These are phyloP conservation scores for Benthosema pterotum DNA, from an alignment of 2,797 vertebrate species.

Conservation along the genomic window DNA sequence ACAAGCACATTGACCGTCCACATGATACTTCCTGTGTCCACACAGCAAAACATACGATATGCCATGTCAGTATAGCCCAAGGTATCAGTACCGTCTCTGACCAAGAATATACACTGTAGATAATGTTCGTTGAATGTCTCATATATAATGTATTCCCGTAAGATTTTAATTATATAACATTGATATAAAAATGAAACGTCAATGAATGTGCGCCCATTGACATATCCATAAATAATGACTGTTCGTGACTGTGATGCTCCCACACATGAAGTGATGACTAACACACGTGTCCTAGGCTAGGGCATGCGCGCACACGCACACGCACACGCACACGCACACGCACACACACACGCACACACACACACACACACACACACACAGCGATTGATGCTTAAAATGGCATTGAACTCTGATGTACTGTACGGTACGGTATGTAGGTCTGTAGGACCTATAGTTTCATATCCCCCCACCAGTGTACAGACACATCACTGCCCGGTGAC, in stretches of 20 bases:
- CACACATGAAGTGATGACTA: slow-evolving; percentile 5
- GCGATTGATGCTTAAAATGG: no score
- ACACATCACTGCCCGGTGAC: slow-evolving; percentile 5
- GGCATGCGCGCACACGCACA: slow-evolving; percentile 7
- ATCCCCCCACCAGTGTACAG: not conserved
- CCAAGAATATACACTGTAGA: slow-evolving; percentile 1
- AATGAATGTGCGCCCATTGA: not conserved
- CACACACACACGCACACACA: slow-evolving; percentile 12
- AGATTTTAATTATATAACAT: no score
- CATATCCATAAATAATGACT: slow-evolving; percentile 7
- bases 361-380: not conserved
- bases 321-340: slow-evolving; percentile 7
- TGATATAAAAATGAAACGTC: no score
- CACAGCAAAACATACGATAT: not conserved
- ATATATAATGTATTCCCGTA: no score
- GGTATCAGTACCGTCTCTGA: slow-evolving; percentile 17
- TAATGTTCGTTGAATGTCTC: not conserved
- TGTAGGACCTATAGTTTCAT: not conserved
- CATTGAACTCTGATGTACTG: not conserved
- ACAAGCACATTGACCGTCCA: slow-evolving; percentile 17
- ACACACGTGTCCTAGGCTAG: slow-evolving; percentile 10
- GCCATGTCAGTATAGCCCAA: not conserved
- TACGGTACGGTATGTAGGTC: not conserved
- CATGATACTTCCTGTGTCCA: slow-evolving; percentile 27
- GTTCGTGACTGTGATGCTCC: slow-evolving; percentile 13